Conservation (phyloP, 2,113 vertebrate species). For the Lanius ludovicianus region DNA sequence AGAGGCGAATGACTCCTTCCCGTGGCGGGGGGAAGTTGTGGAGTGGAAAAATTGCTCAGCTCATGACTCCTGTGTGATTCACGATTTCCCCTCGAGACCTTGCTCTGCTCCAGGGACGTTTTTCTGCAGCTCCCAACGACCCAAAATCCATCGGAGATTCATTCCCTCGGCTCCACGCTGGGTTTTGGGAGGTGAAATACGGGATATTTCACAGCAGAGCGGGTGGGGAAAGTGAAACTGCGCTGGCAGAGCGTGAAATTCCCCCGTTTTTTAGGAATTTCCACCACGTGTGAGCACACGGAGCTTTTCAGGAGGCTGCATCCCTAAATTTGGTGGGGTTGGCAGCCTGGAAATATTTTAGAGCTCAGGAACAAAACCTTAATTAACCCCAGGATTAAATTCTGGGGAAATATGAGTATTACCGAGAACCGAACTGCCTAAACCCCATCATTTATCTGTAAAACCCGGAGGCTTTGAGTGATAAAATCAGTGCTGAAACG, state of each 20-base stretch:
- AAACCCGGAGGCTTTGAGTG: neutral
- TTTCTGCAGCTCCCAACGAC: neutral
- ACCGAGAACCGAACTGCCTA: accelerated
- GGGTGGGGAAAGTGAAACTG: neutral
- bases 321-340: accelerated
- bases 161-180: neutral
- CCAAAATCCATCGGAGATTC: accelerated
- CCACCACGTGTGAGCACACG: neutral
- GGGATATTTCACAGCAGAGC: neutral
- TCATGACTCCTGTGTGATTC: neutral
- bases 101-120: accelerated
- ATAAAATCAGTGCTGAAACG: neutral
- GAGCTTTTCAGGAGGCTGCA: too few relatives aligned
- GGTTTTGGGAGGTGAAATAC: neutral
- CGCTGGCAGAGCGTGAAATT: neutral
- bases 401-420: accelerated
- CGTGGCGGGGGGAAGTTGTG: neutral
- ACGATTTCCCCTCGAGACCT: neutral
- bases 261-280: neutral
- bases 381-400: accelerated
- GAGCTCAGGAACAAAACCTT: neutral
- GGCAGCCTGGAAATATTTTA: neutral
- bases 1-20: accelerated
- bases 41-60: neutral
- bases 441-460: accelerated